phyloP scores from a whole-genome alignment of 2,888 invertebrate genomes.

The Cryptosula pallasiana region DNA sequence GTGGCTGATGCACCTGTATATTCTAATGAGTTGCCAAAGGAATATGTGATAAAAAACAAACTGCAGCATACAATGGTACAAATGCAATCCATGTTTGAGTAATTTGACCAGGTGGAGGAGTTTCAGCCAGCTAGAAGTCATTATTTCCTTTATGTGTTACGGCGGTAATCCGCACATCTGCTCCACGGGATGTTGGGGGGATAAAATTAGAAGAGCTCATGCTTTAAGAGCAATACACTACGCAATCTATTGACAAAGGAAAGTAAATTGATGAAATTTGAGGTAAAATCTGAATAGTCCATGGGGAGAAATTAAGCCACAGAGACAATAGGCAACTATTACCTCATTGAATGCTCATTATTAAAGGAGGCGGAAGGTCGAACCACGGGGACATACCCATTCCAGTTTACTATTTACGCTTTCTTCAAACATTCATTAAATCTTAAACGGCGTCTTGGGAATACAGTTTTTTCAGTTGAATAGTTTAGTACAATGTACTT shows the following conservation, averaged over 20 bases:
- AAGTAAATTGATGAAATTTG: constrained; percentile 8
- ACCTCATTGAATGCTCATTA: constrained; percentile 18
- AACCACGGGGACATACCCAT: neutral
- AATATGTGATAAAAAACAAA: neutral
- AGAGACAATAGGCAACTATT: constrained; percentile 16
- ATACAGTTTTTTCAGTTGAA: neutral
- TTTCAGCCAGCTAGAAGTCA: neutral
- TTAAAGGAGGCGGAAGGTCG: neutral
- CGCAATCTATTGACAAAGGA: constrained; percentile 17
- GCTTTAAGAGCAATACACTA: neutral
- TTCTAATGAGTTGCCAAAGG: neutral
- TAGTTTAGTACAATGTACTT: no score
- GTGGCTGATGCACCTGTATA: constrained; percentile 12
- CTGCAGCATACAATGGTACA: neutral
- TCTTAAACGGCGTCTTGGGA: neutral
- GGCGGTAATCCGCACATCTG: constrained; percentile 14
- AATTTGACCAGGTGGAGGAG: constrained; percentile 10
- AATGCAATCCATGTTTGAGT: neutral
- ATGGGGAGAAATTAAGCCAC: constrained; percentile 15
- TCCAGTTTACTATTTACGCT: neutral
- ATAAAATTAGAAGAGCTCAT: neutral
- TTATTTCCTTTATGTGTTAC: constrained; percentile 2
- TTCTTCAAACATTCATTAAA: neutral
- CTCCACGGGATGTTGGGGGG: neutral
- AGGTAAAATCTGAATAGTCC: neutral